Percentiles rank a stretch among this genome's conserved stretches.
phyloP scores from a whole-genome alignment of 1,140 invertebrate species.

The Nasonia longicornis region DNA sequence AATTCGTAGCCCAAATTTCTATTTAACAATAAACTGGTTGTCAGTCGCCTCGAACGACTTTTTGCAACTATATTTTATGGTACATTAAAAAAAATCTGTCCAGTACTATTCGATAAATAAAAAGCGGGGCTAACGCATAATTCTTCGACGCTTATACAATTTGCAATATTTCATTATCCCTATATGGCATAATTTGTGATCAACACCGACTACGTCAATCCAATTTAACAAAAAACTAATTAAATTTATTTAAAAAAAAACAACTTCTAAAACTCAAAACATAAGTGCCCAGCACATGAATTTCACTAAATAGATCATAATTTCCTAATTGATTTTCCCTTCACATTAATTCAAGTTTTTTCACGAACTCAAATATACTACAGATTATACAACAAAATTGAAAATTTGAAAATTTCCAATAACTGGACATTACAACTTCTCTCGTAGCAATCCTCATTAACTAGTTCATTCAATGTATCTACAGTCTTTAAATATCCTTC shows the following conservation, averaged over 20 bases:
- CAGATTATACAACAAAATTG: conserved; percentile 41
- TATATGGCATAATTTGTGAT: conserved; percentile 39
- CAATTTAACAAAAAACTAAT: conserved; percentile 23
- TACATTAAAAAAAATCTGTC: conserved; percentile 36
- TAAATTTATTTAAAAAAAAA: conserved; percentile 20
- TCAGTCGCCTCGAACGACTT: neutral
- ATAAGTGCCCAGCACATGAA: conserved; percentile 37
- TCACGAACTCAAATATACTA: conserved; percentile 31
- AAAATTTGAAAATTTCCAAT: conserved; percentile 33
- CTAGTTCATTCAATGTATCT: conserved; percentile 20
- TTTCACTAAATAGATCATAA: conserved; percentile 40
- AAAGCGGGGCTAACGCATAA: conserved; percentile 30
- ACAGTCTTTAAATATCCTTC: conserved; percentile 39
- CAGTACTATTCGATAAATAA: conserved; percentile 26
- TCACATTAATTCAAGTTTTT: conserved; percentile 18
- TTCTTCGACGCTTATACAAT: conserved; percentile 17
- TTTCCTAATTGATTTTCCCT: conserved; percentile 16
- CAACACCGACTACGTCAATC: neutral
- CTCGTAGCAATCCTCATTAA: conserved; percentile 8
- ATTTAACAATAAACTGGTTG: conserved; percentile 35
- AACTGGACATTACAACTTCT: conserved; percentile 13
- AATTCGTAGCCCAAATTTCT: conserved; percentile 37
- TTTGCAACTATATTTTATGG: conserved; percentile 25
- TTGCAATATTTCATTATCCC: conserved; percentile 24
- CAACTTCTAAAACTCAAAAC: neutral